A percentile compares a stretch with the other conserved stretches of the same genome.
Conservation (phyloP, 2,888 invertebrate genomes). For the Acleris literana region DNA sequence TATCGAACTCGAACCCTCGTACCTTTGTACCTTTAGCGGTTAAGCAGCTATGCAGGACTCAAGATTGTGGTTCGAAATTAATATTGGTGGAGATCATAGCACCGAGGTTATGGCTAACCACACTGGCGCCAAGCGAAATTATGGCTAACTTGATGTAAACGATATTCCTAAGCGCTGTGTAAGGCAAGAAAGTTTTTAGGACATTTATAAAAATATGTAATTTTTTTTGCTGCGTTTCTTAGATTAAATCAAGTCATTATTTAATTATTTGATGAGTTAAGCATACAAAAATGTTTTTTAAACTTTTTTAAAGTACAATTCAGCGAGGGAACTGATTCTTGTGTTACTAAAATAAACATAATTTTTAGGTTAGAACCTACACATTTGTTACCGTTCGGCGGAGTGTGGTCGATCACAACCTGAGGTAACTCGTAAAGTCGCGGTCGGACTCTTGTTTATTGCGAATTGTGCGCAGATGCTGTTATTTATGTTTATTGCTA, state of each 20-base stretch:
- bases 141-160: not conserved
- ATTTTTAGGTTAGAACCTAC: no score
- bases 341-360: no score
- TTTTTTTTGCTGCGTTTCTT: no score
- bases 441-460: constrained; percentile 9
- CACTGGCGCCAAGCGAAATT: not conserved
- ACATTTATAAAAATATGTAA: no score
- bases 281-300: no score
- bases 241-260: no score
- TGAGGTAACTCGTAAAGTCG: constrained; percentile 10
- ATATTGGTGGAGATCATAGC: constrained; percentile 9
- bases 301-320: no score
- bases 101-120: not conserved
- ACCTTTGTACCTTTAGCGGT: constrained; percentile 15
- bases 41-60: constrained; percentile 4
- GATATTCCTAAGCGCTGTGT: no score
- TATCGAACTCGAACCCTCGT: not conserved
- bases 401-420: not conserved
- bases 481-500: constrained; percentile 4
- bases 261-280: no score
- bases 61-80: constrained; percentile 10
- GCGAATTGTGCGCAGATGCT: constrained; percentile 6
- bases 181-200: no score
- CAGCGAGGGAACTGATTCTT: no score
- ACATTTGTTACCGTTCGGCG: not conserved